phyloP scores from a whole-genome alignment of 1,140 invertebrate species.

The Gonioctena quinquepunctata region DNA sequence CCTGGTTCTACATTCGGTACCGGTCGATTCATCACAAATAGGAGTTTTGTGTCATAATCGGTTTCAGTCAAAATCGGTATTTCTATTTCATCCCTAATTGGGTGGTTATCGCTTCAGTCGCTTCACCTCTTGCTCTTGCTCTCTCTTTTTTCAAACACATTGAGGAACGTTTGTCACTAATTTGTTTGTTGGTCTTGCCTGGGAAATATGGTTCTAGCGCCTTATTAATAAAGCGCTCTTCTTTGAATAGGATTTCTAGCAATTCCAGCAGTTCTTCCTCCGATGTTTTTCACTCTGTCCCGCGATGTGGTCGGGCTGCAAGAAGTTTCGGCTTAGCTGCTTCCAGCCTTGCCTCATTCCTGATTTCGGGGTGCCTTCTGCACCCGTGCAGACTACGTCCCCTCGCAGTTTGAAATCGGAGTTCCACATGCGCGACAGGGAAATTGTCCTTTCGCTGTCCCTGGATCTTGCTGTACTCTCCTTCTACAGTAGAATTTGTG shows the following conservation, averaged over 20 bases:
- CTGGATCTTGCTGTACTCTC: neutral
- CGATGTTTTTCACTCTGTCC: neutral
- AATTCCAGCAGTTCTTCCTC: too few species aligned
- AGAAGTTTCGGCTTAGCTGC: too few species aligned
- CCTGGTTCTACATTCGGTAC: neutral
- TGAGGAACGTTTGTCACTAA: neutral
- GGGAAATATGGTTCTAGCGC: neutral
- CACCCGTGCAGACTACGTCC: too few species aligned
- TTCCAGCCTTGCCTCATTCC: neutral
- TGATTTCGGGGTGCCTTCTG: neutral
- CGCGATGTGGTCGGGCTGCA: neutral
- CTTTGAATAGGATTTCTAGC: too few species aligned
- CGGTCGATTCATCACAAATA: too few species aligned
- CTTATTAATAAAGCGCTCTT: neutral
- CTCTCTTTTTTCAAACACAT: too few species aligned
- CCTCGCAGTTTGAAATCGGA: neutral
- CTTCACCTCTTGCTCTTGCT: too few species aligned
- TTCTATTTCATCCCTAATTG: too few species aligned
- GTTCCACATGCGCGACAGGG: neutral
- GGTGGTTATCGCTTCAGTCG: too few species aligned
- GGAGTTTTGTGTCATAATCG: too few species aligned
- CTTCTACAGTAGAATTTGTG: neutral
- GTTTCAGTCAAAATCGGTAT: too few species aligned
- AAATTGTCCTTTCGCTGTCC: neutral
- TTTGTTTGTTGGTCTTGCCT: neutral